Base-by-base conservation (phyloP, 1,140 invertebrate genomes). In the Epicauta chinensis region DNA sequence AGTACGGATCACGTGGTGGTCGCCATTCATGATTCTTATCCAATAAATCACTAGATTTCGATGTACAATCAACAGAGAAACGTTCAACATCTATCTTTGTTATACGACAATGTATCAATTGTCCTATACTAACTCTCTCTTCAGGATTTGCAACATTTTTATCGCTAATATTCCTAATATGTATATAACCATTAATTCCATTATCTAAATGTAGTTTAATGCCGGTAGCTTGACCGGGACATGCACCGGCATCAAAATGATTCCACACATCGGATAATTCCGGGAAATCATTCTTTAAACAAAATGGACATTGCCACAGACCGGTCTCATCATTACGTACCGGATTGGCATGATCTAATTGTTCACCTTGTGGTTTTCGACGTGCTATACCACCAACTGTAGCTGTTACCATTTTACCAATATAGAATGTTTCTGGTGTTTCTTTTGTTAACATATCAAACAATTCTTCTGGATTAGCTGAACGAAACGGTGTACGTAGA, bases 381-480 rank as follows among this genome's bases (percentile, higher is more conserved):
- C 93, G 84, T 13, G 86, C 84, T 51, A 93, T 91, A 70, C 82
- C 81, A 1, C 81, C 70, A 0, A 93, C 90, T 7, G 79, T 83
- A 0, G 87, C 85, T 37, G 87, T 73, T 1, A 93, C 78, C 67
- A 93, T 76, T 74, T 92, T 92, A 38, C 96, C 96, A 43, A 93
- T 85, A 66, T 89, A 95, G 63, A 98, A 95, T 0, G 92, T 93
- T 63, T 97, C 90, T 0, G 93, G 92, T 0, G 88, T 91, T 75
- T 98, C 96, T 71, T 98, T 98, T 0, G 94, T 97, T 0, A 99
- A 71, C 74, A 97, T 87, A 67, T 97, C 91, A 66, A 98, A 98
- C 15, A 93, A 65, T 66, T 96, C 90, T 62, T 96, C 92, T 1
- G 85, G 73, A 39, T 83, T 88, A 0, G 91, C 82, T 15, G 89